Percentiles rank a stretch among this genome's conserved stretches.
These are phyloP conservation scores for Apostichopus parvimensis DNA, from an alignment of 35 echinoderm and acorn worm species.

Conservation along the genomic window DNA sequence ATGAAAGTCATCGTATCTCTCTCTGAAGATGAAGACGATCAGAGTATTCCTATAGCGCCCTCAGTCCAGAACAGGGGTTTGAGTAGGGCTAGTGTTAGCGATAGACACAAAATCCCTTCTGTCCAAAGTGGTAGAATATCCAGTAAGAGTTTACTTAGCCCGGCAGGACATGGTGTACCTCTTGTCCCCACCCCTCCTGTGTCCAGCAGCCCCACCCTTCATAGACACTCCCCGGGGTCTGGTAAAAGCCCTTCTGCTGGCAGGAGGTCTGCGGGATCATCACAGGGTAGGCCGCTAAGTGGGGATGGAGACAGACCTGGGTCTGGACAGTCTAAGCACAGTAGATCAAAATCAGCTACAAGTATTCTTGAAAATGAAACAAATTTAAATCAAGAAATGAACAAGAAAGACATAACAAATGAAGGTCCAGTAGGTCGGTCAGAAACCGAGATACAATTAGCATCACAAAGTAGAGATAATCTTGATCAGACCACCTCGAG, in stretches of 20 bases:
- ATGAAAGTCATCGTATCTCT: constrained; percentile 8
- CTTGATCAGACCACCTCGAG: not conserved
- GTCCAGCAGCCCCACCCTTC: not conserved
- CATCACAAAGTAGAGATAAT: not conserved
- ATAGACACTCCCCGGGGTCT: not conserved
- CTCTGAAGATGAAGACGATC: constrained; percentile 11
- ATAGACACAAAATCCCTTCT: not conserved
- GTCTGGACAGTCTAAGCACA: not conserved
- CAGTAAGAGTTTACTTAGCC: not conserved
- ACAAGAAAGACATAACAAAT: not conserved
- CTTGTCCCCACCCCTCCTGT: not conserved
- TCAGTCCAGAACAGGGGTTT: not conserved
- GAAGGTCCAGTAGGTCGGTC: not conserved
- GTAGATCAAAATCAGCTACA: constrained; percentile 22
- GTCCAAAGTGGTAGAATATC: not conserved
- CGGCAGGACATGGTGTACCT: not conserved
- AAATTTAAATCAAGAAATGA: not conserved
- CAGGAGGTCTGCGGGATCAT: not conserved
- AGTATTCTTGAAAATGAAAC: not conserved
- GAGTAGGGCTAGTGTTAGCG: constrained; percentile 1
- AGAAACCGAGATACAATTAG: not conserved
- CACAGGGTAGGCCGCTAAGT: not conserved
- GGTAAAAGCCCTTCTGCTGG: not conserved
- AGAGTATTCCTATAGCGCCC: not conserved
- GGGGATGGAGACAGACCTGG: not conserved